phyloP scores from a whole-genome alignment of 2,888 invertebrate species.

The Hybos culiciformis region DNA sequence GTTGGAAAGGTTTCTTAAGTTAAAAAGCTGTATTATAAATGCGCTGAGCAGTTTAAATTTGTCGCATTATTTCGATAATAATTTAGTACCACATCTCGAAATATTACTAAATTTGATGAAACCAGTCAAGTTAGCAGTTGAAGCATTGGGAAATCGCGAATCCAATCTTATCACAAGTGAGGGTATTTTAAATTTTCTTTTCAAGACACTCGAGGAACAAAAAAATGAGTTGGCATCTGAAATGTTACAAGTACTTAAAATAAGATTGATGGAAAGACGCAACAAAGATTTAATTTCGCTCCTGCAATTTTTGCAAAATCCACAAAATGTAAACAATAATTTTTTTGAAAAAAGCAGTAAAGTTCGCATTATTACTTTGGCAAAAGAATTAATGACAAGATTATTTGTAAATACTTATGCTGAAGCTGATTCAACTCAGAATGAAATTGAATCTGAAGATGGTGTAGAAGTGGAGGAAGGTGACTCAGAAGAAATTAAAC shows the following conservation, averaged over 20 bases:
- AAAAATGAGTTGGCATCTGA: not conserved
- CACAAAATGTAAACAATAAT: slow-evolving; percentile 1
- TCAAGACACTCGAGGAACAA: slow-evolving; percentile 1
- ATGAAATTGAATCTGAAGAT: not conserved
- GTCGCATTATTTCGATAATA: not conserved
- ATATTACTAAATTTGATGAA: slow-evolving; percentile 2
- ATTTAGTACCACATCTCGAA: not conserved
- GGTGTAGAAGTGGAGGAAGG: not conserved
- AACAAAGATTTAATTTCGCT: slow-evolving; percentile 1
- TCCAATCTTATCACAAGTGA: slow-evolving; percentile 1
- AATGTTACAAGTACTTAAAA: not conserved
- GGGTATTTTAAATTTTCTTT: slow-evolving; percentile 4
- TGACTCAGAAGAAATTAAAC: not conserved
- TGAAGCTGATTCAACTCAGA: not conserved
- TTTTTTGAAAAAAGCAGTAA: not conserved
- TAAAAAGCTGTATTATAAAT: not conserved
- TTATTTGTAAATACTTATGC: not conserved
- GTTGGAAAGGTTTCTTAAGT: not conserved
- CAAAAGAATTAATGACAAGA: slow-evolving; percentile 1
- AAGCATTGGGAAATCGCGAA: no score
- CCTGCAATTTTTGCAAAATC: not conserved
- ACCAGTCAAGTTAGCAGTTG: slow-evolving; percentile 2
- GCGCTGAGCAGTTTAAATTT: slow-evolving; percentile 1
- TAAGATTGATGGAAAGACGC: not conserved
- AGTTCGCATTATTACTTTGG: not conserved